Conservation (phyloP, 1,140 invertebrate genomes). For the Macrosteles quadrilineatus region DNA sequence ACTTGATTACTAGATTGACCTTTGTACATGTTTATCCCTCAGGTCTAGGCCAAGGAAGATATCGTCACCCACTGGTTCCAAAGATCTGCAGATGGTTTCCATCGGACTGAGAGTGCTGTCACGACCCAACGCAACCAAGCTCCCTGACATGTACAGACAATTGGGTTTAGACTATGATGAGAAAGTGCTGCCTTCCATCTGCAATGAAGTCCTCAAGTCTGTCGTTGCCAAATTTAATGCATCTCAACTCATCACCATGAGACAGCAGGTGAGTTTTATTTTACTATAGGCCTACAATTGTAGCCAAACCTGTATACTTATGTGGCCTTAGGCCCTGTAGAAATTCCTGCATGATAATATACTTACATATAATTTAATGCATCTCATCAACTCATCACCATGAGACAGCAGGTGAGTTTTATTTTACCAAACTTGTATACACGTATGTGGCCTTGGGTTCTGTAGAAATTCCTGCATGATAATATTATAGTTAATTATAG, state of each 20-base stretch:
- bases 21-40: too few species aligned
- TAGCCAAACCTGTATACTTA: too few species aligned
- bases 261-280: slow-evolving; percentile 82
- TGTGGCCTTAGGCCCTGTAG: too few species aligned
- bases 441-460: too few species aligned
- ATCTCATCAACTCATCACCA: slow-evolving; percentile 97
- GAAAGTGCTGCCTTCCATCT: slow-evolving; percentile 95
- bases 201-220: slow-evolving; percentile 98
- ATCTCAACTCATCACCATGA: slow-evolving; percentile 97
- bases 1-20: too few species aligned
- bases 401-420: slow-evolving; percentile 90
- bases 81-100: slow-evolving; percentile 99
- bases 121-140: slow-evolving; percentile 77
- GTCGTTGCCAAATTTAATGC: slow-evolving; percentile 99
- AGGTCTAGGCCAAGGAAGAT: slow-evolving; percentile 91
- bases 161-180: slow-evolving; percentile 86
- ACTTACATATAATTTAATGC: slow-evolving; percentile 99
- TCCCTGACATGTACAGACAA: slow-evolving; percentile 90
- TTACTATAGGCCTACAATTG: too few species aligned
- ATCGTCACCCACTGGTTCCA: slow-evolving; percentile 96
- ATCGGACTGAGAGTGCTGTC: slow-evolving; percentile 96
- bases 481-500: too few species aligned
- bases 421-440: slow-evolving; percentile 26
- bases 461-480: too few species aligned
- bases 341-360: too few species aligned